Conservation (phyloP, 1,140 invertebrate species). For the Bombus consobrinus region DNA sequence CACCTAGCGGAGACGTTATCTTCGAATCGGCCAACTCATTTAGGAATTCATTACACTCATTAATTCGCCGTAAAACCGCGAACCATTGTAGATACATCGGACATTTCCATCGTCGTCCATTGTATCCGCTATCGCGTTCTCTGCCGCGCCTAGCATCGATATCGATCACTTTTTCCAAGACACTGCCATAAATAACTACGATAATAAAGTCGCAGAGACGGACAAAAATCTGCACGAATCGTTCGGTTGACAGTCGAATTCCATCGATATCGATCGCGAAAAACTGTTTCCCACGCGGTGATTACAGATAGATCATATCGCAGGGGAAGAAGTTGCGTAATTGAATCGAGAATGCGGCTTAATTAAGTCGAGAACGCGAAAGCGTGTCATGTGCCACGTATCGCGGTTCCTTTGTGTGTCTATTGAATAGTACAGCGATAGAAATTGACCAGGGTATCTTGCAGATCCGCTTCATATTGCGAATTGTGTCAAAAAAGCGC, state of each 20-base stretch:
- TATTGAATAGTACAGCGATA: neutral
- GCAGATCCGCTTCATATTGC: too few species aligned
- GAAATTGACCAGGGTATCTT: neutral
- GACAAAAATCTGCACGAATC: neutral
- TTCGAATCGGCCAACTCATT: neutral
- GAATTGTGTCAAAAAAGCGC: neutral
- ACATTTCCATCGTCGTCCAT: slow-evolving; percentile 13
- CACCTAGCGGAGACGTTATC: neutral
- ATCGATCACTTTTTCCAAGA: neutral
- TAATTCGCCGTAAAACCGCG: neutral
- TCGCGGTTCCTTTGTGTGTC: slow-evolving; percentile 34
- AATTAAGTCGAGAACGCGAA: slow-evolving; percentile 45
- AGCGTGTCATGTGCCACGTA: slow-evolving; percentile 46
- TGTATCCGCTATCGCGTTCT: slow-evolving; percentile 7
- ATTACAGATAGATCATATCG: neutral
- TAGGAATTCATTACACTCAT: slow-evolving; percentile 20
- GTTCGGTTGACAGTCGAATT: slow-evolving; percentile 14
- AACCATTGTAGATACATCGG: neutral
- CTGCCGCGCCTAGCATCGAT: neutral
- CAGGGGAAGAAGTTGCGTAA: slow-evolving; percentile 1
- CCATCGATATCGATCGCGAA: slow-evolving; percentile 30
- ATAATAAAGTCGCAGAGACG: slow-evolving; percentile 8
- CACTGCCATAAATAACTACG: slow-evolving; percentile 10
- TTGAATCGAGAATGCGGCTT: slow-evolving; percentile 37
- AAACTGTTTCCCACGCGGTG: slow-evolving; percentile 20